Base-by-base conservation (phyloP, 2,113 vertebrate species). In the Nycticorax nycticorax region DNA sequence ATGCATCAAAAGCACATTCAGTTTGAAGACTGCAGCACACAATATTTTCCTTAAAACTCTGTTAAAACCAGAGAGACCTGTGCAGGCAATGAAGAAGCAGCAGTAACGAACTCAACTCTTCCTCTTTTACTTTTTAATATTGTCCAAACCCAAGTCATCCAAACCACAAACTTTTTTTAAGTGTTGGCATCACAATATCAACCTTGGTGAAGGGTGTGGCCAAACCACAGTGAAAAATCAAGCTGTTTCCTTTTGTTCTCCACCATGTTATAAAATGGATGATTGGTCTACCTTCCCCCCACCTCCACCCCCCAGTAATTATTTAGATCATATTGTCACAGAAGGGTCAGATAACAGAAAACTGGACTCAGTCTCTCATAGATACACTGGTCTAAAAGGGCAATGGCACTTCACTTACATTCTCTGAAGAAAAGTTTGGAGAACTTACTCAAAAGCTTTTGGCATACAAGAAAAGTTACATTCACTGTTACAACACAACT, bases 341-440 rank as follows among this genome's bases (percentile, higher is more conserved):
- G 24, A 84, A 86, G 17, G 12, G 14, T 32, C 33, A 84, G 26
- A 32, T 27, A 66, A 62, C 16, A 43, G 63, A 90, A 73, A 80
- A 41, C 4, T 47, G 69, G 20, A 73, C 21, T 83, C 37, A 27
- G 32, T 32, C 48, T 93, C 9, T 88, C 26, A 35, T 0, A 56
- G 27, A 53, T 23, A 32, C 0, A 0, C 28, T 92, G 26, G 9
- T 22, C 18, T 63, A 41, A 39, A 71, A 69, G 52, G 5, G 2
- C 52, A 55, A 47, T 3, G 10, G 2, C 9, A 30, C 12, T 75
- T 92, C 32, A 22, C 13, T 62, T 48, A 67, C 0, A 1, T 60
- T 80, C n/a, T 41, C 13, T 12, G 41, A 71, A 55, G 5, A 35
- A 74, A 69, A 85, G 20, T 57, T 47, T 41, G 28, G 18, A 74